Conservation (phyloP, 2,888 invertebrate species). For the Aphidius colemani region DNA sequence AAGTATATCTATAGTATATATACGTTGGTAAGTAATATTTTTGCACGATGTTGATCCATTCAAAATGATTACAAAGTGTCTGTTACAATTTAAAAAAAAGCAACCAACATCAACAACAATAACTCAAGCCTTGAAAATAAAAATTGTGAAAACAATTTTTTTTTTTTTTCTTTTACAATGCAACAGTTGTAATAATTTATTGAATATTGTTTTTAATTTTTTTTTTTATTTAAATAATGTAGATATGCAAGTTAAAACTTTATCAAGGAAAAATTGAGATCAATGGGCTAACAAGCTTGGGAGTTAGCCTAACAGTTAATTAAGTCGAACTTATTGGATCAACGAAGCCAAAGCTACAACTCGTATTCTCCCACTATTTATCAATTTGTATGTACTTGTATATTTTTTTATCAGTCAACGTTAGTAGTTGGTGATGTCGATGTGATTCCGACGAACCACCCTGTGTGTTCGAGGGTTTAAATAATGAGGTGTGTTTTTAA, state of each 20-base stretch:
- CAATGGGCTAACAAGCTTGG: slow-evolving; percentile 59
- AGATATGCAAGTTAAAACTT: slow-evolving; percentile 29
- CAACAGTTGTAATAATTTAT: too few relatives aligned
- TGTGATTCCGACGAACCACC: slow-evolving; percentile 16
- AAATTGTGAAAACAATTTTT: too few relatives aligned
- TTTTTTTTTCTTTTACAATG: too few relatives aligned
- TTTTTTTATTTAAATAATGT: background rate
- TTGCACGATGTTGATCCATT: slow-evolving; percentile 39
- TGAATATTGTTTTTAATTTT: too few relatives aligned
- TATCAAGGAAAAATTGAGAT: slow-evolving; percentile 44
- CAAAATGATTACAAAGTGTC: slow-evolving; percentile 39
- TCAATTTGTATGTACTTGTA: background rate
- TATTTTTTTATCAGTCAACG: background rate
- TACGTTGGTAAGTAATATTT: slow-evolving; percentile 34
- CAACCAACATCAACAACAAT: background rate
- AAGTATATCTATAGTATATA: slow-evolving; percentile 38
- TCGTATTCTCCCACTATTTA: slow-evolving; percentile 12
- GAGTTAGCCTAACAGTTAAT: slow-evolving; percentile 58
- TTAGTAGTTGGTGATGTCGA: slow-evolving; percentile 17
- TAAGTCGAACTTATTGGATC: slow-evolving; percentile 60
- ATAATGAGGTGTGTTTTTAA: slow-evolving; percentile 11
- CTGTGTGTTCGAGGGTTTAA: slow-evolving; percentile 7
- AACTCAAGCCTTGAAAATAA: too few relatives aligned
- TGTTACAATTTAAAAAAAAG: background rate
- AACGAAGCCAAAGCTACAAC: slow-evolving; percentile 51